phyloP scores from a whole-genome alignment of 2,797 vertebrate species.

The Orientallactaga sibirica region DNA sequence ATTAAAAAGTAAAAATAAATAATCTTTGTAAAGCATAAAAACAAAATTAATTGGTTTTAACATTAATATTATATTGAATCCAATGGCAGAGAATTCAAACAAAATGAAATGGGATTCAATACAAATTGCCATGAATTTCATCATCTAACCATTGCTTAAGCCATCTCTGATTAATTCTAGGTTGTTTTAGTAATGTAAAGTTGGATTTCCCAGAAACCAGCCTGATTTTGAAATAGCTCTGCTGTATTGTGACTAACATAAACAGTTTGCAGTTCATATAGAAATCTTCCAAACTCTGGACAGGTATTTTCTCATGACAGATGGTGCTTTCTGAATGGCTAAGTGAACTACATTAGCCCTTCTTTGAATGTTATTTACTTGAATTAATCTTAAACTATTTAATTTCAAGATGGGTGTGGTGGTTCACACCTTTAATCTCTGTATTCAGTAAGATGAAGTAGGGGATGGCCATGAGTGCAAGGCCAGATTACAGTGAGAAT shows the following conservation, averaged over 20 bases:
- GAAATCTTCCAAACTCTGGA: background rate
- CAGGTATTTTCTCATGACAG: background rate
- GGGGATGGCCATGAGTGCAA: too few species aligned
- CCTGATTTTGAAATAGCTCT: background rate
- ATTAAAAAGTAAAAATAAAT: background rate
- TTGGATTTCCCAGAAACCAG: background rate
- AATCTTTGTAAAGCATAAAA: background rate
- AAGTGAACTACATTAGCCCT: background rate
- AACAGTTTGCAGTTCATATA: background rate
- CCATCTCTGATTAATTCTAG: background rate
- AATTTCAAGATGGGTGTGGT: background rate
- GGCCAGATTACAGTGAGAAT: too few species aligned
- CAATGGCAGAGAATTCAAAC: background rate
- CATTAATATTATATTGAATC: background rate
- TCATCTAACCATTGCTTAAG: background rate
- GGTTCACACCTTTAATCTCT: too few species aligned
- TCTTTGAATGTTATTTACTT: background rate
- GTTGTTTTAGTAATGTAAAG: background rate
- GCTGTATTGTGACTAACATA: background rate
- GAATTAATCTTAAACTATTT: background rate
- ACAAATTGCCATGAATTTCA: background rate
- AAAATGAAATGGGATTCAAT: background rate
- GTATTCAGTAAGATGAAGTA: too few species aligned
- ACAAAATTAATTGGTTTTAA: background rate
- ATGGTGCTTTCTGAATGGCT: background rate